A percentile compares a stretch with the other conserved stretches of the same genome.
Evolutionary conservation across 2,888 invertebrate species (phyloP).

Genomic region (Rhamnusium bicolor): DNA sequence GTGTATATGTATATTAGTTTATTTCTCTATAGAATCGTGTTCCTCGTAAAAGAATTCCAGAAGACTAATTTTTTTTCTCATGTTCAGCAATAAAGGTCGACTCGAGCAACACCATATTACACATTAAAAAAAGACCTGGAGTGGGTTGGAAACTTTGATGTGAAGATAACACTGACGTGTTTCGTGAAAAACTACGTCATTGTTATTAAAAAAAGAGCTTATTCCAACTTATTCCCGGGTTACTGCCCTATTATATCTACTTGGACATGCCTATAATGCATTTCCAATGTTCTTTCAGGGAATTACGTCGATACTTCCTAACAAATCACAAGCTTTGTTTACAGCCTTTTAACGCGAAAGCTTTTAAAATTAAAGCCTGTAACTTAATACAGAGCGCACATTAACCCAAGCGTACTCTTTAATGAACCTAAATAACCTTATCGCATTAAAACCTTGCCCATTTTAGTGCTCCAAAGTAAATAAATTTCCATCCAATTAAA

Average conservation of each 20-base stretch:
- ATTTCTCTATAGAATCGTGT: too few species aligned
- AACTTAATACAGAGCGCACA: not conserved
- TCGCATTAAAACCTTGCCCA: slow-evolving; percentile 14
- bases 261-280: not conserved
- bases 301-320: not conserved
- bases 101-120: too few species aligned
- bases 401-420: slow-evolving; percentile 16
- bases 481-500: slow-evolving; percentile 27
- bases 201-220: too few species aligned
- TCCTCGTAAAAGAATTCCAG: too few species aligned
- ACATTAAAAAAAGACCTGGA: too few species aligned
- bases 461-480: not conserved
- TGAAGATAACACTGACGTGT: too few species aligned
- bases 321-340: slow-evolving; percentile 21
- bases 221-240: not conserved
- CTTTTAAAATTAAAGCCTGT: slow-evolving; percentile 12
- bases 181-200: too few species aligned
- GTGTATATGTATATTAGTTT: too few species aligned
- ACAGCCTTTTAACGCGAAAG: slow-evolving; percentile 5
- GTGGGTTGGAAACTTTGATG: too few species aligned
- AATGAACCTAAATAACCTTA: slow-evolving; percentile 25
- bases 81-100: too few species aligned
- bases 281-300: not conserved
- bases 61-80: too few species aligned
- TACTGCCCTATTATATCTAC: not conserved